A percentile compares a stretch with the other conserved stretches of the same genome.
Evolutionary conservation across 1,140 invertebrate species (phyloP).

Genomic region (Lepidurus arcticus): DNA sequence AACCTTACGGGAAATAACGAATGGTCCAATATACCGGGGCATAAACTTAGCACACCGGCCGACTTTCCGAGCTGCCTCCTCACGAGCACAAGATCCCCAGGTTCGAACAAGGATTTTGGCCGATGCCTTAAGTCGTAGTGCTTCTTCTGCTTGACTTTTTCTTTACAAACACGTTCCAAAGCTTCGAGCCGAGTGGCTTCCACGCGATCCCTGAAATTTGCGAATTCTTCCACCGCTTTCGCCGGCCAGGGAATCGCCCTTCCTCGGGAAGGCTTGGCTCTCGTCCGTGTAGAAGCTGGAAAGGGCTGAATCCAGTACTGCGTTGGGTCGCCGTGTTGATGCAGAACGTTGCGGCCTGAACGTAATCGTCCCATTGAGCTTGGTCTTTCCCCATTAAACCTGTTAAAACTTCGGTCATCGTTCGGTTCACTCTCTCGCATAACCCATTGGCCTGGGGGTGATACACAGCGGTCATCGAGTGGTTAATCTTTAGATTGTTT

Average conservation of each 20-base stretch:
- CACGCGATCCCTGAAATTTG: constrained; percentile 11
- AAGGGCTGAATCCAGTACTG: constrained; percentile 44
- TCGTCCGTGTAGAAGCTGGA: constrained; percentile 46
- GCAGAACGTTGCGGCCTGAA: constrained; percentile 39
- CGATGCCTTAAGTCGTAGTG: neutral
- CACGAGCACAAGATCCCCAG: constrained; percentile 27
- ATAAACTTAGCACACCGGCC: constrained; percentile 26
- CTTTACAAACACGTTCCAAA: neutral
- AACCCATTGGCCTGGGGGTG: constrained; percentile 37
- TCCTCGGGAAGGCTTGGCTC: constrained; percentile 38
- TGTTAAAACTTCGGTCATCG: constrained; percentile 28
- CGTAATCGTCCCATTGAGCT: constrained; percentile 45
- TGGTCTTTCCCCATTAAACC: constrained; percentile 41
- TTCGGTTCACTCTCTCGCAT: constrained; percentile 37
- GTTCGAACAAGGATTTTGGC: neutral
- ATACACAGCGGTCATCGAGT: constrained; percentile 15
- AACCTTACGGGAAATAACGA: neutral
- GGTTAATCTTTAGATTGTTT: constrained; percentile 27
- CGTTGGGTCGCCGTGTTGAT: constrained; percentile 41
- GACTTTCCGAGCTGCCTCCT: neutral
- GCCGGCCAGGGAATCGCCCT: neutral
- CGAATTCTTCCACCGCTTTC: too few relatives aligned
- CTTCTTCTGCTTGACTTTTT: neutral
- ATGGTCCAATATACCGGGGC: constrained; percentile 30
- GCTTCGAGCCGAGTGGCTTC: neutral